Percentiles rank a stretch among this genome's conserved stretches.
These are phyloP conservation scores for Pseudorasbora parva DNA, from an alignment of 2,113 vertebrate species.

Conservation along the genomic window DNA sequence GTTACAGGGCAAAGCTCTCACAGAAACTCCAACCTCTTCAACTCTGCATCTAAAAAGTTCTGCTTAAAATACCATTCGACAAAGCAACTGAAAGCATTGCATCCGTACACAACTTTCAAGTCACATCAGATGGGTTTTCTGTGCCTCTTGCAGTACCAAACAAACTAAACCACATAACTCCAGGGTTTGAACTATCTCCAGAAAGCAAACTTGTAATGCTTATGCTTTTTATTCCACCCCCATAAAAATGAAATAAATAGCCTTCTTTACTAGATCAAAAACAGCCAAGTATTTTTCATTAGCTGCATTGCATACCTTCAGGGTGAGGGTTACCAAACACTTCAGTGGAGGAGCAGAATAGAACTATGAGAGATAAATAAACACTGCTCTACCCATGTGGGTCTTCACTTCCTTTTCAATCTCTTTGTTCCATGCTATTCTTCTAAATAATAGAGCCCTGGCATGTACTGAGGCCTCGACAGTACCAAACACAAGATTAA, in stretches of 20 bases:
- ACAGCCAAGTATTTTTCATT: constrained; percentile 42
- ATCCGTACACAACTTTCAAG: constrained; percentile 50
- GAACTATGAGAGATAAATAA: constrained; percentile 39
- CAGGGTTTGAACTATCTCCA: constrained; percentile 30
- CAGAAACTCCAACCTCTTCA: constrained; percentile 41
- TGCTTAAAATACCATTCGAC: constrained; percentile 47
- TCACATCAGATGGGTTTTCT: constrained; percentile 46
- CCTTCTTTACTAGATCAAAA: constrained; percentile 14
- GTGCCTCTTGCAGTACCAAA: constrained; percentile 4
- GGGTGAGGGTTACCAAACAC: background rate
- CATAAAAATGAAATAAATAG: constrained; percentile 50
- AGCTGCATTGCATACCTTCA: constrained; percentile 43
- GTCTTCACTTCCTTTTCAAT: constrained; percentile 28
- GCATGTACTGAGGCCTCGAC: background rate
- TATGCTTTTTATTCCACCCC: constrained; percentile 42
- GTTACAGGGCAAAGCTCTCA: constrained; percentile 54
- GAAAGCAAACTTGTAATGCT: constrained; percentile 46
- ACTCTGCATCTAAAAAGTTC: constrained; percentile 27
- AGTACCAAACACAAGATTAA: constrained; percentile 33
- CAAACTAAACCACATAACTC: constrained; percentile 4
- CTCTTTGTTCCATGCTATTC: constrained; percentile 20
- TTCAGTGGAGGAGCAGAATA: background rate
- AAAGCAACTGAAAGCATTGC: constrained; percentile 40
- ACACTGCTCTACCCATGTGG: constrained; percentile 36
- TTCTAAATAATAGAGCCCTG: constrained; percentile 13